These are phyloP conservation scores for Rhorus exstirpatorius DNA, from an alignment of 2,888 invertebrate genomes.

Conservation along the genomic window DNA sequence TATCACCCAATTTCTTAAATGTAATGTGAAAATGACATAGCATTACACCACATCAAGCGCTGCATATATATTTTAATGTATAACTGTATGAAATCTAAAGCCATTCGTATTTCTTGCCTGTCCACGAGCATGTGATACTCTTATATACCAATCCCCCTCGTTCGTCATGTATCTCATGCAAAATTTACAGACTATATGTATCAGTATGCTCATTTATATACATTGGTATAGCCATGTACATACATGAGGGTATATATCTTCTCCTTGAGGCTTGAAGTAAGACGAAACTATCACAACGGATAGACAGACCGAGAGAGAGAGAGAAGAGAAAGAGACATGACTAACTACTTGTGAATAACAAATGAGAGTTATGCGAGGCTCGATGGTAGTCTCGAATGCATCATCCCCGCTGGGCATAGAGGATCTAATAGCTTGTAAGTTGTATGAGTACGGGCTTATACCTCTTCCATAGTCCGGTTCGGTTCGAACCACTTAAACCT, in stretches of 20 bases:
- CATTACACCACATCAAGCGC: slow-evolving; percentile 4
- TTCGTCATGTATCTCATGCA: slow-evolving; percentile 7
- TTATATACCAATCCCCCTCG: background rate
- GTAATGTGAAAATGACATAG: slow-evolving; percentile 35
- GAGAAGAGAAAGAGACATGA: slow-evolving; percentile 6
- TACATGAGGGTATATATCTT: slow-evolving; percentile 5
- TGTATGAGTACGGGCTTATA: slow-evolving; percentile 76
- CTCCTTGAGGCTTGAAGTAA: slow-evolving; percentile 15
- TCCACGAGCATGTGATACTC: background rate
- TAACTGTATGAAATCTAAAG: slow-evolving; percentile 31
- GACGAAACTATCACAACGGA: slow-evolving; percentile 21
- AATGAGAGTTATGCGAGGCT: slow-evolving; percentile 40
- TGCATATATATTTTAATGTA: background rate
- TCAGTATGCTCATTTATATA: slow-evolving; percentile 5
- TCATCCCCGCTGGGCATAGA: slow-evolving; percentile 26
- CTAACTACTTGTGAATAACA: slow-evolving; percentile 46
- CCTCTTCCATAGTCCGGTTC: slow-evolving; percentile 72
- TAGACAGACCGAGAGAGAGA: background rate
- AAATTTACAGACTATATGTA: slow-evolving; percentile 30
- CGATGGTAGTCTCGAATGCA: slow-evolving; percentile 46
- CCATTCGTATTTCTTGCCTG: slow-evolving; percentile 11
- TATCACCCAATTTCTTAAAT: no score
- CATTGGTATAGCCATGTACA: background rate
- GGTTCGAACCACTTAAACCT: slow-evolving; percentile 66
- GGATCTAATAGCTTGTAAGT: slow-evolving; percentile 76